These are phyloP conservation scores for Merluccius polli DNA, from an alignment of 2,797 vertebrate genomes.

Conservation along the genomic window DNA sequence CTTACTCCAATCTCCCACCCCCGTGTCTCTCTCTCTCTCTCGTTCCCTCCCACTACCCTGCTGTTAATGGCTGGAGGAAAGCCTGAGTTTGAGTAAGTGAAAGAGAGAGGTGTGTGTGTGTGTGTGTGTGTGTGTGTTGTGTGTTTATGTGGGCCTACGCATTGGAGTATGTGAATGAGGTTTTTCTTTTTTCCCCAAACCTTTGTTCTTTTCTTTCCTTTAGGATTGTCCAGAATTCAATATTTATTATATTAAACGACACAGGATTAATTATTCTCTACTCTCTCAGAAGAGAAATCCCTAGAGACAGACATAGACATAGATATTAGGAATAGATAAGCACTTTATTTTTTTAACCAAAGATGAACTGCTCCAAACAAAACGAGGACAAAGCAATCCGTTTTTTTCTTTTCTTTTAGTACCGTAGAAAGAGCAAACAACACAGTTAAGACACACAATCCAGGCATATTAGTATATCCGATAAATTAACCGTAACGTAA, in stretches of 20 bases:
- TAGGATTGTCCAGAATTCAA: constrained; percentile 20
- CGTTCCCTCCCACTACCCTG: constrained; percentile 20
- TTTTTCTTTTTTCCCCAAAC: constrained; percentile 49
- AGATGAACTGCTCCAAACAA: constrained; percentile 30
- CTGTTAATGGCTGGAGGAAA: constrained; percentile 65
- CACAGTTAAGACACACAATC: constrained; percentile 18
- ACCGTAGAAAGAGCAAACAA: constrained; percentile 28
- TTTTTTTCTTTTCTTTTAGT: constrained; percentile 19
- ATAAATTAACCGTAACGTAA: constrained; percentile 17
- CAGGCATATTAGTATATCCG: constrained; percentile 12
- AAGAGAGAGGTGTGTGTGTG: constrained; percentile 18
- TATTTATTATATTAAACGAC: constrained; percentile 29
- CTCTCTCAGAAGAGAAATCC: constrained; percentile 9
- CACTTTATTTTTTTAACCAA: constrained; percentile 23
- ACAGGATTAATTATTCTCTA: constrained; percentile 27
- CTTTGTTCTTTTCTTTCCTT: constrained; percentile 52
- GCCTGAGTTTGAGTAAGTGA: constrained; percentile 44
- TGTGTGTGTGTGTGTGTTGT: no score
- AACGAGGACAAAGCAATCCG: constrained; percentile 21
- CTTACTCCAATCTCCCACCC: constrained; percentile 41
- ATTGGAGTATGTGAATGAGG: constrained; percentile 40
- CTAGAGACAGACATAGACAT: constrained; percentile 4
- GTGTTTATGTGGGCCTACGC: constrained; percentile 20
- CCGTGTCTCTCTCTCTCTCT: constrained; percentile 35
- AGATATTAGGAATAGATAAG: constrained; percentile 16